A percentile compares a stretch with the other conserved stretches of the same genome.
phyloP scores from a whole-genome alignment of 2,797 vertebrate species.

The Sebastes hubbsi region DNA sequence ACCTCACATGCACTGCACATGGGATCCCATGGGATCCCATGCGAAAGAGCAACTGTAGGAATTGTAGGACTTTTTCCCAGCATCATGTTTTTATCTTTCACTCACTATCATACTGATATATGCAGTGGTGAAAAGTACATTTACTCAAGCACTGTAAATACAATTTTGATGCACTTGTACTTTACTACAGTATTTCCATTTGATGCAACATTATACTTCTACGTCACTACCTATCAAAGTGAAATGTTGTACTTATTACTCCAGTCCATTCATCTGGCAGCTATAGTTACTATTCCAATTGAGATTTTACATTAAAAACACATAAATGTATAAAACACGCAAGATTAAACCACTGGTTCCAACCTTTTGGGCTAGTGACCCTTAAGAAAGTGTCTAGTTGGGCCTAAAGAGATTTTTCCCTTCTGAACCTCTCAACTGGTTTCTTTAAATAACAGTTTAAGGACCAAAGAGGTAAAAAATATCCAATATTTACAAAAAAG shows the following conservation, averaged over 20 bases:
- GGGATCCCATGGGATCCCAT: background rate
- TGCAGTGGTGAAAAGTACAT: background rate
- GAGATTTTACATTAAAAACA: background rate
- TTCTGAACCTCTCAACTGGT: background rate
- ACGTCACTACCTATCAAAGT: background rate
- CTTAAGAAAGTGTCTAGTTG: background rate
- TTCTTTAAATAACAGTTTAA: background rate
- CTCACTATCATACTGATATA: background rate
- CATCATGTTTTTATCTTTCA: background rate
- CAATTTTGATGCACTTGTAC: background rate
- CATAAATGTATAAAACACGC: background rate
- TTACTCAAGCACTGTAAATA: background rate
- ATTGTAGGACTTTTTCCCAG: background rate
- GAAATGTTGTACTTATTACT: background rate
- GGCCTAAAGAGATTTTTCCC: background rate
- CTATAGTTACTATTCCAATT: background rate
- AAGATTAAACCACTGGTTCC: background rate
- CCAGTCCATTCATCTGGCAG: background rate
- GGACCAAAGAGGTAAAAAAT: background rate
- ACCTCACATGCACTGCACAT: too few relatives aligned
- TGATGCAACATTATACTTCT: background rate
- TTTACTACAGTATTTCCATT: background rate
- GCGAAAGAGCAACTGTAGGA: background rate
- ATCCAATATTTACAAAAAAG: background rate
- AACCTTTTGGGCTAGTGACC: too few relatives aligned